Evolutionary conservation across 2,888 invertebrate species (phyloP), one percentile per base, ranked within the genome.

Genomic region (Aleiodes alternator): DNA sequence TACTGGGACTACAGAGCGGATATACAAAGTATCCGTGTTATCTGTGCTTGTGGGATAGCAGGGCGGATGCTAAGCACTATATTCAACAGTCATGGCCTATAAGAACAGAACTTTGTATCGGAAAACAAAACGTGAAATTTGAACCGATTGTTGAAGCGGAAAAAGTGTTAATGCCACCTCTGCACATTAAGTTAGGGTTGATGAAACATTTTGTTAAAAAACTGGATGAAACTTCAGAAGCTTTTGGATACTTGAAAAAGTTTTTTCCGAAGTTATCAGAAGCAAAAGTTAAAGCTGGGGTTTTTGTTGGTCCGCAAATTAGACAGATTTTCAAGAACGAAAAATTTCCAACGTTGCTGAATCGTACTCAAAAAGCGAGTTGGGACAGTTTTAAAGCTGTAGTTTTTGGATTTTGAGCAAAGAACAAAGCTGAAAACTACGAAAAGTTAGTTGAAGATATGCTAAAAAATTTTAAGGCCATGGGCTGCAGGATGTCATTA

Each of bases 361-460:
- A 68, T 77, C 11, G 38, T 53, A 57, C 23, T 59, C 70, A 82
- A 76, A 76, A 69, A 72, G 23, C 3, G 50, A 69, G 69, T 51
- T 79, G 78, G 75, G 72, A 69, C 3, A 68, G 64, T 75, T 73
- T 76, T n/a, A 69, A 57, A 56, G 68, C 53, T 66, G 78, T 82
- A n/a, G 74, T 77, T 43, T 14, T 31, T 34, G 59, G 53, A 16
- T 82, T 83, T 75, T 70, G 81, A 11, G 82, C 81, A 48, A 85
- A 85, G 71, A 74, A 83, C 29, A 84, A 76, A 81, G 80, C 78
- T 77, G 78, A 82, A 78, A 84, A 85, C 69, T 84, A 83, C 43
- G 23, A 76, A 75, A 43, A 83, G 53, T 56, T 85, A 12, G 76
- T 86, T 53, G 51, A 75, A 56, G 69, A 73, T 64, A 55, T 83